Evolutionary conservation across 2,113 vertebrate species (phyloP).

Genomic region (Dipodomys merriami): DNA sequence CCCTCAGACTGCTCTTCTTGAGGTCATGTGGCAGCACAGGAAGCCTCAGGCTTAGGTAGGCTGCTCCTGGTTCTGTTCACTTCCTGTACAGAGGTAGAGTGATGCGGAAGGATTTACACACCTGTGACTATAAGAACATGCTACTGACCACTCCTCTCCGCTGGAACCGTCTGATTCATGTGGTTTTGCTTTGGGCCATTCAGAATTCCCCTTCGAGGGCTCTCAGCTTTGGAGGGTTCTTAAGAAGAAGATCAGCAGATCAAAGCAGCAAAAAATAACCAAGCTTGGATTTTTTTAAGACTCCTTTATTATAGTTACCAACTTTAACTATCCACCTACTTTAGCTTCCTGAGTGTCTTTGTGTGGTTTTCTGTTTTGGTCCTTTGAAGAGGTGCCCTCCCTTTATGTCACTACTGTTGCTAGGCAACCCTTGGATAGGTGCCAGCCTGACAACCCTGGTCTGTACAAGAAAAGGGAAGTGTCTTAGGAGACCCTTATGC

Average conservation of each 20-base stretch:
- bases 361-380: constrained; percentile 40
- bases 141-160: neutral
- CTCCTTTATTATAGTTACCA: neutral
- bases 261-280: constrained; percentile 44
- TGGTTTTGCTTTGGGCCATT: neutral
- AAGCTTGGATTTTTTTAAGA: neutral
- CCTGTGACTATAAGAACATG: no score
- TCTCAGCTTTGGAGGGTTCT: neutral
- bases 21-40: neutral
- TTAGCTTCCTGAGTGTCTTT: neutral
- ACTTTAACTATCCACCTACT: neutral
- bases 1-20: accelerated
- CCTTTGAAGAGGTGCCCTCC: neutral
- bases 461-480: neutral
- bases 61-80: neutral
- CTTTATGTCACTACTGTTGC: neutral
- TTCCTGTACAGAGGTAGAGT: no score
- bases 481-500: neutral
- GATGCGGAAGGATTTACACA: neutral
- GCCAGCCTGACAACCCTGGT: neutral
- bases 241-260: constrained; percentile 58
- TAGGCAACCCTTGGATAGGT: neutral
- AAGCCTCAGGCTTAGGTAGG: no score
- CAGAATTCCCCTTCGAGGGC: neutral
- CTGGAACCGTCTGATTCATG: neutral